Percentiles rank a stretch among this genome's conserved stretches.
These are phyloP conservation scores for Tachina grossa DNA, from an alignment of 2,888 invertebrate species.

Conservation along the genomic window DNA sequence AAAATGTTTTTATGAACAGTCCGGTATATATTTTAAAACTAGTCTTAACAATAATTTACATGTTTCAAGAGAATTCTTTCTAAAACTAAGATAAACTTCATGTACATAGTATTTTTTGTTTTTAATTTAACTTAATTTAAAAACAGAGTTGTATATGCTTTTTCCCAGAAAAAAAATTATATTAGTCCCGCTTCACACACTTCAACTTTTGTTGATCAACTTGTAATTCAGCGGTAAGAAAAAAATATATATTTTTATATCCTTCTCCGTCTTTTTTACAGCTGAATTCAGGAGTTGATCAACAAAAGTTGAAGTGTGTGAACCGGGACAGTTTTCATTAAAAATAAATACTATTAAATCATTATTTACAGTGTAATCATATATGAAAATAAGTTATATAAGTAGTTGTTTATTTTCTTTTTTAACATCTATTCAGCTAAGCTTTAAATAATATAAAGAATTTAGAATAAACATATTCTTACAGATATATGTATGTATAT, in stretches of 20 bases:
- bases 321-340: too few relatives aligned
- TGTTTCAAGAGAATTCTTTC: not conserved
- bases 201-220: too few relatives aligned
- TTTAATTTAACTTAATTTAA: slow-evolving; percentile 13
- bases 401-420: not conserved
- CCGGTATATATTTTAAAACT: not conserved
- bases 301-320: too few relatives aligned
- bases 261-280: too few relatives aligned
- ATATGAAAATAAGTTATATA: slow-evolving; percentile 1
- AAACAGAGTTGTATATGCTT: slow-evolving; percentile 4
- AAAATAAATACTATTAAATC: not conserved
- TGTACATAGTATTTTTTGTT: not conserved
- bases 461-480: slow-evolving; percentile 24
- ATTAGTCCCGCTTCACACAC: too few relatives aligned
- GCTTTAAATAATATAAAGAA: slow-evolving; percentile 56
- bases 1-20: too few relatives aligned
- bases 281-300: too few relatives aligned
- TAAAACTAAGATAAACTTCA: slow-evolving; percentile 29
- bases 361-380: not conserved
- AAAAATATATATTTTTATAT: too few relatives aligned
- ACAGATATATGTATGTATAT: not conserved
- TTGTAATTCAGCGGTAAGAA: too few relatives aligned
- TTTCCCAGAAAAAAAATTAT: not conserved
- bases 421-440: slow-evolving; percentile 37
- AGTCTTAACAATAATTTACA: not conserved